A percentile compares a stretch with the other conserved stretches of the same genome.
These are phyloP conservation scores for Helobdella robusta DNA, from an alignment of 2,888 invertebrate species.

Conservation along the genomic window DNA sequence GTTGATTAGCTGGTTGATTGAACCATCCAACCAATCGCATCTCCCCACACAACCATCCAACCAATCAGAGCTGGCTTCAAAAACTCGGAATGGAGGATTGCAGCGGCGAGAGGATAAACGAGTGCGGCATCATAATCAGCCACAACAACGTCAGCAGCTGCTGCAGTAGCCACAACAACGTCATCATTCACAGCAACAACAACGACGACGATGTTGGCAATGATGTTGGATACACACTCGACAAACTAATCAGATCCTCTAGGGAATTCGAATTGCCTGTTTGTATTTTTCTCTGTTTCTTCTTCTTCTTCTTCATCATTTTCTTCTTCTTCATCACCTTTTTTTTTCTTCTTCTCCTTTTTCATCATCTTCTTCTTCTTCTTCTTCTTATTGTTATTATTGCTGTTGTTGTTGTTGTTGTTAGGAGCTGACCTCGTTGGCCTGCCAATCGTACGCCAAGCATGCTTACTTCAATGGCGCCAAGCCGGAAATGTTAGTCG, in stretches of 20 bases:
- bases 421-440: slow-evolving; percentile 64
- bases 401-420: too few relatives aligned
- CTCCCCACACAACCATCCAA: neutral
- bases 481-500: neutral
- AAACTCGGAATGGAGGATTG: slow-evolving; percentile 44
- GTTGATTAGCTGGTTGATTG: too few relatives aligned
- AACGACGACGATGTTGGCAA: slow-evolving; percentile 40
- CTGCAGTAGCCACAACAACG: too few relatives aligned
- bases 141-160: too few relatives aligned
- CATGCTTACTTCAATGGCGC: slow-evolving; percentile 15
- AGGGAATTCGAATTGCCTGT: slow-evolving; percentile 58
- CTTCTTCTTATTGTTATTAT: too few relatives aligned
- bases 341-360: neutral
- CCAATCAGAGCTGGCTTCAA: slow-evolving; percentile 61
- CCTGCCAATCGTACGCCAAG: slow-evolving; percentile 67
- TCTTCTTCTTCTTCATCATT: neutral
- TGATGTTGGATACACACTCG: slow-evolving; percentile 54
- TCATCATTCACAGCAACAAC: too few relatives aligned
- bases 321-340: neutral
- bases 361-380: neutral
- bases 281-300: slow-evolving; percentile 29
- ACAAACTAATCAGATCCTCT: slow-evolving; percentile 62
- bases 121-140: slow-evolving; percentile 63
- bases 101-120: slow-evolving; percentile 40
- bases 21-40: neutral